Evolutionary conservation across 2,888 invertebrate genomes (phyloP), one percentile per base, ranked within the genome.

Genomic region (Diarsia mendica): DNA sequence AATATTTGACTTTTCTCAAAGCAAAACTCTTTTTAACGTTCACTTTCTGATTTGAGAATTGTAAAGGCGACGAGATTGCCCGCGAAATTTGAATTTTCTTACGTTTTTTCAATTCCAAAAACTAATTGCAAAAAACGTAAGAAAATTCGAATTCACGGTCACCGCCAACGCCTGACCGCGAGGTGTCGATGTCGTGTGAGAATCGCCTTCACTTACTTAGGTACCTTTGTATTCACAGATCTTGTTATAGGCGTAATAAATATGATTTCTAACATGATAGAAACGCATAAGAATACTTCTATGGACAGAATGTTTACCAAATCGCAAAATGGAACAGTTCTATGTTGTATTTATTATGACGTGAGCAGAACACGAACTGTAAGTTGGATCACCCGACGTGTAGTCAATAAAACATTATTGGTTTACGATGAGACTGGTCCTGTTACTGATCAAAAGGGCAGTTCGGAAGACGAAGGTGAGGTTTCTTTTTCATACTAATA

Each of bases 151-250:
- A n/a, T n/a, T n/a, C n/a, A n/a, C n/a, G n/a, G n/a, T n/a, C n/a
- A n/a, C n/a, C n/a, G n/a, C n/a, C 0, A n/a, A 11, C 11, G 53
- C 53, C 1, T 3, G 53, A 11, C 4, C 11, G 53, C n/a, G n/a
- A 3, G 51, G n/a, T 8, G 53, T 8, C 49, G 51, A 20, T 11
- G 1, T 53, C 53, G n/a, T 53, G 23, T 13, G 6, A 23, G 13
- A 15, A 2, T 18, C 15, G 6, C 1, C 6, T 11, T n/a, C 13
- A 13, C 11, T 39, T 63, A 1, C 0, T 44, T n/a, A n/a, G n/a
- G n/a, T n/a, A n/a, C n/a, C n/a, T 1, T 18, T n/a, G 61, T 67
- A n/a, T 69, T 80, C 61, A 15, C 80, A 81, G 80, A 73, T 51
- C 5, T 20, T 23, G 0, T 11, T 11, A 1, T 72, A 23, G 75